Evolutionary conservation across 2,888 invertebrate species (phyloP), one percentile per base, ranked within the genome.

Genomic region (Caenorhabditis macrosperma): DNA sequence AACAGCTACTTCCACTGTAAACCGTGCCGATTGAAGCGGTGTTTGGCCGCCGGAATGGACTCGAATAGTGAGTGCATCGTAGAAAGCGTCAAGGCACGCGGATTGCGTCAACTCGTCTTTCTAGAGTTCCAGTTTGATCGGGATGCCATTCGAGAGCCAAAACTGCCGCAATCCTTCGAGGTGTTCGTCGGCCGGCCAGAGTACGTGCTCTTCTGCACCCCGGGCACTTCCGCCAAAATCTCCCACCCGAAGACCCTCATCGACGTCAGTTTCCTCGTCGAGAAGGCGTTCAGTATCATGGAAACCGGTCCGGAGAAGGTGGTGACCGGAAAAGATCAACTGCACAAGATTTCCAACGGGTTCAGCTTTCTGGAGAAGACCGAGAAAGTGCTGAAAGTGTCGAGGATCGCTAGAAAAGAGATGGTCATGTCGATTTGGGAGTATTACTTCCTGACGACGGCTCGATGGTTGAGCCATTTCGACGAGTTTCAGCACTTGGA

Each of bases 1-100:
- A 6, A 30, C 22, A 5, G 48, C 15, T 20, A 61, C 9, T 64
- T 50, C 22, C 48, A 46, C 1, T 80, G 82, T 60, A 54, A 74
- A n/a, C 64, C 60, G 20, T 82, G 82, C 44, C 46, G 80, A 20
- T 54, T 74, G 22, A 61, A 59, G n/a, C 63, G 68, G 28, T 80
- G 82, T 44, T 59, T 63, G 7, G 54, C 54, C 10, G 61, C 63
- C 10, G 80, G 78, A 33, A 82, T 82, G 82, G 63, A 80, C 38
- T 35, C 69, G 3, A 63, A 71, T 44, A 76, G 82, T 82, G 26
- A 54, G 64, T 69, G n/a, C n/a, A n/a, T 59, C 44, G 28, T 2
- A 1, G 12, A 26, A n/a, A n/a, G n/a, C n/a, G n/a, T n/a, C n/a
- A n/a, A n/a, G n/a, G n/a, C n/a, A n/a, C n/a, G n/a, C n/a, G 22